Base-by-base conservation (phyloP, 2,888 invertebrate genomes). In the Ochlodes sylvanus region DNA sequence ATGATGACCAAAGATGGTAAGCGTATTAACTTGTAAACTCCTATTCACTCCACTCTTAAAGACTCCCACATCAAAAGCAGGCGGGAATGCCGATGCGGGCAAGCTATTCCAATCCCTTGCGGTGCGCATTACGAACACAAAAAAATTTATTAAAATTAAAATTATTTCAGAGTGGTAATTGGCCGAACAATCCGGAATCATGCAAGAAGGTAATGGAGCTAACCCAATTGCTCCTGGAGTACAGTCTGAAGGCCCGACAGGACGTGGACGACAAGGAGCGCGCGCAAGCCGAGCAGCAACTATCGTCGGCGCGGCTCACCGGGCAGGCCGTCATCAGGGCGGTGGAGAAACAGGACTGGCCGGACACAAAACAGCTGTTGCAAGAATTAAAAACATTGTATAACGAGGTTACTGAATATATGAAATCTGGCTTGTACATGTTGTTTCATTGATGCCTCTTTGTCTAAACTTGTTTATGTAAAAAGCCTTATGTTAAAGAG, bases 171-270 rank as follows among this genome's bases (percentile, higher is more conserved):
- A 87, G 54, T 69, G 89, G 88, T 19, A 87, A 81, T 70, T 96
- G 96, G 95, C 85, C 94, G 1, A 94, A 94, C 69, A 94, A 94
- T 73, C 92, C 94, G 0, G 91, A 93, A 0, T 92, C 94, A 5
- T 95, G 96, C 76, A 86, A 94, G 69, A 94, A 95, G 79, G 95
- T 97, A 0, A 84, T 97, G 14, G 86, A 94, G 63, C 82, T 96
- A 9, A 95, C 95, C 50, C 83, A 88, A 19, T 90, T 94, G 61
- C 85, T 97, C 19, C 94, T 95, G 14, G 94, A 95, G 71, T 87
- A 90, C 34, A 95, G 95, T 69, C 77, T 95, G 47, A 92, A 93
- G 70, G 95, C 95, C 1, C 82, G 88, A 1, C 85, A 91, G 54
- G 90, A 91, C 9, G 85, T 90, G 0, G 84, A 85, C 7, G 90